Percentiles rank a stretch among this genome's conserved stretches.
These are phyloP conservation scores for Timandra comae DNA, from an alignment of 2,888 invertebrate species.

Conservation along the genomic window DNA sequence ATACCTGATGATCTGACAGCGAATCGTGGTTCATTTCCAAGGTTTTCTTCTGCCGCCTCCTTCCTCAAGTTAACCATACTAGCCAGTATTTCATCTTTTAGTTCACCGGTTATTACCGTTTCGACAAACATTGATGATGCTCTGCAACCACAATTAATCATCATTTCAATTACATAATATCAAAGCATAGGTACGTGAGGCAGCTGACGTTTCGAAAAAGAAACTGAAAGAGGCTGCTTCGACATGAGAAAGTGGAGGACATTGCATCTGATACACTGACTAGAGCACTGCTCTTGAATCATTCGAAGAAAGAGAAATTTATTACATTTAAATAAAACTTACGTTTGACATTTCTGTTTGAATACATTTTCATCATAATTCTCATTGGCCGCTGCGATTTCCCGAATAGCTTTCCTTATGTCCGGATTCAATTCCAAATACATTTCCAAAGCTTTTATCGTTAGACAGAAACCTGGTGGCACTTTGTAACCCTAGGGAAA, in stretches of 20 bases:
- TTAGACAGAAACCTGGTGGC: constrained; percentile 84
- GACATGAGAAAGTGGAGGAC: too few relatives aligned
- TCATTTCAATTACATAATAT: background rate
- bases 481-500: constrained; percentile 72
- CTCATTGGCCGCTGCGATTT: constrained; percentile 70
- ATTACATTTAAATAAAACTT: constrained; percentile 19
- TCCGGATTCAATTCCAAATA: constrained; percentile 71
- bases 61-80: constrained; percentile 42
- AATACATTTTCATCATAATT: constrained; percentile 63
- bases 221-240: too few relatives aligned
- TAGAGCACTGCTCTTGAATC: too few relatives aligned
- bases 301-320: too few relatives aligned
- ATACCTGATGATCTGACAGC: constrained; percentile 81
- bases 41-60: constrained; percentile 38
- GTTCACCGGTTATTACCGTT: constrained; percentile 50
- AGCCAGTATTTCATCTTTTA: constrained; percentile 48
- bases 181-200: background rate
- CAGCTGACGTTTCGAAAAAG: too few relatives aligned
- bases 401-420: constrained; percentile 61
- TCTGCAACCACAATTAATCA: constrained; percentile 35
- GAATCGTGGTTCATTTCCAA: constrained; percentile 58
- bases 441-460: constrained; percentile 76
- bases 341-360: constrained; percentile 69
- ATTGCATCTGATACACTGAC: too few relatives aligned
- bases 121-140: constrained; percentile 53